Conservation (phyloP, 1,140 invertebrate genomes). For the Hestina assimilis region DNA sequence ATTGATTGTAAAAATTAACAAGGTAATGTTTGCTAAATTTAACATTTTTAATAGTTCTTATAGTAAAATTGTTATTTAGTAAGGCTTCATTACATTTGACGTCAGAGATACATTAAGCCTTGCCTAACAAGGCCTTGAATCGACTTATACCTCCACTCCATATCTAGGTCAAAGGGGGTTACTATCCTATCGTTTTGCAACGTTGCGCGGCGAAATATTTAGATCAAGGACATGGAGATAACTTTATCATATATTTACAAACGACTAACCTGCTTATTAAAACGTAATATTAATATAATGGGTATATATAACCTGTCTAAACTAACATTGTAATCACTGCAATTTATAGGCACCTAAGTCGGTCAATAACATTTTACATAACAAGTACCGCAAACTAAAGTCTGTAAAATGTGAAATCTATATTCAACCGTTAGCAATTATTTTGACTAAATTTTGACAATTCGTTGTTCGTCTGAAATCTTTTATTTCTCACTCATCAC, state of each 20-base stretch:
- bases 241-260: constrained; percentile 28
- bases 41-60: no score
- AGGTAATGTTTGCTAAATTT: no score
- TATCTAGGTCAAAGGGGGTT: constrained; percentile 40
- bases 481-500: constrained; percentile 19
- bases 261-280: constrained; percentile 13
- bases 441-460: no score
- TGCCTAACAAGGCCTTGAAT: constrained; percentile 9
- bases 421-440: no score
- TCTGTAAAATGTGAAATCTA: no score
- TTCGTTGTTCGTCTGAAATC: constrained; percentile 7
- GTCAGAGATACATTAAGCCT: no score
- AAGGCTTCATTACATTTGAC: neutral
- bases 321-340: constrained; percentile 4
- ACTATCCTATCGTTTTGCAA: constrained; percentile 24
- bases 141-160: constrained; percentile 21
- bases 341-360: neutral
- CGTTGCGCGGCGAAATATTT: constrained; percentile 27
- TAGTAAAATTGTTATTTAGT: no score
- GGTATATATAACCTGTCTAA: constrained; percentile 1
- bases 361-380: constrained; percentile 1
- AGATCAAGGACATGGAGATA: constrained; percentile 25
- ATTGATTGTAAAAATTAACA: no score
- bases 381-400: no score
- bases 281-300: constrained; percentile 8